Evolutionary conservation across 2,113 vertebrate genomes (phyloP), one percentile per base, ranked within the genome.

Genomic region (human): DNA sequence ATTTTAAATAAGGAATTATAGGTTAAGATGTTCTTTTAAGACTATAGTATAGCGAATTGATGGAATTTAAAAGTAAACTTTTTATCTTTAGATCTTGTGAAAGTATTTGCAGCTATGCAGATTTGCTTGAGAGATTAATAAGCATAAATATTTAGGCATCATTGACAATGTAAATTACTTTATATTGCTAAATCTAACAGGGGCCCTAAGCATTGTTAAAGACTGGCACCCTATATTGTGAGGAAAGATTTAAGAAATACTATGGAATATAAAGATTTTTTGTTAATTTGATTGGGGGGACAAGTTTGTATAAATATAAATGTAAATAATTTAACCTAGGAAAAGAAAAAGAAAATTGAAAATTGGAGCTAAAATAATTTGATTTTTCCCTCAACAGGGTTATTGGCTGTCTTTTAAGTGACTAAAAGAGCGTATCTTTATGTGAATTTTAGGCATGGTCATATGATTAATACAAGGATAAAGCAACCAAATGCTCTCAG

Each of bases 11-110:
- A 96, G 23, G 50, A 88, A 85, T 93, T 92, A 61, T 40, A 52
- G 32, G 12, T 81, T 93, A 87, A 87, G 61, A 48, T 84, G 2
- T 78, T 93, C 40, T 90, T 84, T 96, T 80, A 73, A 93, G 97
- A 93, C 38, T 76, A 50, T 48, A 10, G 27, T 32, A 48, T 75
- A 88, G 79, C 40, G 57, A 75, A 23, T 82, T 94, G 40, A 57
- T 91, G 13, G 32, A 91, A 89, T 89, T 64, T 94, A 91, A 79
- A 79, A 79, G 10, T 16, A 90, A 35, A 81, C 20, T 57, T 75
- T 70, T 89, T 81, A 93, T 22, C 17, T 73, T 95, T 97, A 66
- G 16, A 55, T 94, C 2, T 64, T 78, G 55, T 32, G 57, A 92
- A 95, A 35, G 2, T 88, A 78, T 89, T 93, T 95, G 20, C 4